Base-by-base conservation (phyloP, 2,888 invertebrate genomes). In the Plagiodera versicolora region DNA sequence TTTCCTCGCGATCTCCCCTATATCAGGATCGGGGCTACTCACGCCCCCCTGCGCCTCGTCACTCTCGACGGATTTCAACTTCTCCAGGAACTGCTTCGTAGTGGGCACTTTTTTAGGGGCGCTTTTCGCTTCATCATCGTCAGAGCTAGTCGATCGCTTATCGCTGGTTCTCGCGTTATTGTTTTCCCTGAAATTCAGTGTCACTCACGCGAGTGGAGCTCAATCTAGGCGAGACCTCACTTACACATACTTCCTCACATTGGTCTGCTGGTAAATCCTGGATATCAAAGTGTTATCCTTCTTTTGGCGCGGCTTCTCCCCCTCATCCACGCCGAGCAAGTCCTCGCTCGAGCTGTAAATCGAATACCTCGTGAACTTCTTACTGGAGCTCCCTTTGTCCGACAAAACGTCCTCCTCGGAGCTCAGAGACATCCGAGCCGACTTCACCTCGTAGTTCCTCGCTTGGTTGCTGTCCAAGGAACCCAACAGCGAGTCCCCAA, bases 231-330 rank as follows among this genome's bases (percentile, higher is more conserved):
- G n/a, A n/a, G n/a, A n/a, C n/a, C n/a, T n/a, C n/a, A n/a, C n/a
- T n/a, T n/a, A n/a, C n/a, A 72, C 75, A 58, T 72, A 73, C 46
- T 66, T 70, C 17, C 72, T 55, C 5, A 74, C 75, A 16, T 68
- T 62, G 9, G 72, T 70, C 58, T 74, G 70, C 20, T 70, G 65
- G 51, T 76, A 75, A 52, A 74, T 74, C 59, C 72, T 74, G 1
- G 70, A 72, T 24, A 75, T 74, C 28, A 73, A 52, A 0, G 75
- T 75, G 54, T 75, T 75, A 59, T 75, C 75, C 19, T 67, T 73
- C 57, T 71, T 71, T 47, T 65, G 70, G 3, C 60, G 67, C 4
- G 58, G n/a, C 8, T 47, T 49, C n/a, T 63, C 65, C 4, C 20
- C 24, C 54, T 69, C 72, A 17, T 71, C 69, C 9, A 67, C 62